These are phyloP conservation scores for Ophiothrix spiculata DNA, from an alignment of 35 echinoderm and acorn worm species.

Conservation along the genomic window DNA sequence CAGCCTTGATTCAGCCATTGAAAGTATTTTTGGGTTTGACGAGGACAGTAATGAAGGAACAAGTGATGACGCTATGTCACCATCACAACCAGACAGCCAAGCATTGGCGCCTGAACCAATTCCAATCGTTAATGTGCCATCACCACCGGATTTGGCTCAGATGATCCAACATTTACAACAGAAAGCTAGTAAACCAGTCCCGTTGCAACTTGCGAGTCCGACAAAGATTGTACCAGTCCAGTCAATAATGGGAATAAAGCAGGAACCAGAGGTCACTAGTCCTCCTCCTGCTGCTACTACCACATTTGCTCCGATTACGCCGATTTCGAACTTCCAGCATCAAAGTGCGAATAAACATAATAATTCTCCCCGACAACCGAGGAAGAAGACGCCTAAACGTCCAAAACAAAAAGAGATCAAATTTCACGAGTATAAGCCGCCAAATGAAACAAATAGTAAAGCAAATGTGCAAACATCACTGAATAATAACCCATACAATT, in stretches of 20 bases:
- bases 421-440: constrained; percentile 98
- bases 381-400: constrained; percentile 88
- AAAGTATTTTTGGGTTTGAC: constrained; percentile 29
- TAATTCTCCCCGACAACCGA: constrained; percentile 55
- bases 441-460: constrained; percentile 85
- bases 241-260: constrained; percentile 58
- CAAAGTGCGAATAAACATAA: constrained; percentile 10
- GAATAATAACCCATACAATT: constrained; percentile 84
- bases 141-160: constrained; percentile 66
- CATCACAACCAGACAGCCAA: constrained; percentile 68
- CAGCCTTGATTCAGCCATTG: constrained; percentile 36
- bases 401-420: constrained; percentile 98
- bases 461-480: constrained; percentile 27
- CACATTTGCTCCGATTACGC: constrained; percentile 27
- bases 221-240: constrained; percentile 33
- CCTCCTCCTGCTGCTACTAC: constrained; percentile 54
- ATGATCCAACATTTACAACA: constrained; percentile 11
- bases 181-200: not conserved
- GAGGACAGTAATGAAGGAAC: constrained; percentile 63
- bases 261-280: constrained; percentile 76
- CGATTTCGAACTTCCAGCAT: constrained; percentile 22
- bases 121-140: constrained; percentile 60
- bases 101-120: constrained; percentile 16
- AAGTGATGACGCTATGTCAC: constrained; percentile 74
- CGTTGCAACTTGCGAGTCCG: not conserved